These are phyloP conservation scores for Vesta saturnalis DNA, from an alignment of 2,888 invertebrate genomes.

Conservation along the genomic window DNA sequence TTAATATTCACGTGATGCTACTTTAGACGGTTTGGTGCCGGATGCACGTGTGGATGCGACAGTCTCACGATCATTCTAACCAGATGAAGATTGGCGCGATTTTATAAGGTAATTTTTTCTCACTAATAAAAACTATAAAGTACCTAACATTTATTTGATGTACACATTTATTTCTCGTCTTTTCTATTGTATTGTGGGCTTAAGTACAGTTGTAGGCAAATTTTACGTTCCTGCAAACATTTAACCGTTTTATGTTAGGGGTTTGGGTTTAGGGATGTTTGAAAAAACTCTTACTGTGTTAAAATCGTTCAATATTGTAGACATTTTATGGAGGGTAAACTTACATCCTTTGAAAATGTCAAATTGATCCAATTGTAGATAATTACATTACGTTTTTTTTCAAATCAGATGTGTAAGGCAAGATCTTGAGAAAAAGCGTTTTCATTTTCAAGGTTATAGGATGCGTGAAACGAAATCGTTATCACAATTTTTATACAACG, in stretches of 20 bases:
- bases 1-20: background rate
- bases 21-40: constrained; percentile 12
- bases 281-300: background rate
- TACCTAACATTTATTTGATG: too few relatives aligned
- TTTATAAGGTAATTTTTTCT: background rate
- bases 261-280: constrained; percentile 4
- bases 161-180: background rate
- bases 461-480: background rate
- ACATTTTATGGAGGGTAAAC: background rate
- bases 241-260: constrained; percentile 12
- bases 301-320: background rate
- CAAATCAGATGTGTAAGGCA: too few relatives aligned
- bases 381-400: too few relatives aligned
- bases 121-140: too few relatives aligned
- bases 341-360: too few relatives aligned
- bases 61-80: background rate
- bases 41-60: background rate
- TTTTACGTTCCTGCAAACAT: constrained; percentile 4
- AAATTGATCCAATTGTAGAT: too few relatives aligned
- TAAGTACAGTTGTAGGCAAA: constrained; percentile 13
- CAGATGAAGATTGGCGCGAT: background rate
- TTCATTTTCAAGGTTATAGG: background rate
- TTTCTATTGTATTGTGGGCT: background rate
- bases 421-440: too few relatives aligned
- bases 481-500: background rate